Conservation (phyloP, 2,797 vertebrate species). For the Phalloptychus januarius region DNA sequence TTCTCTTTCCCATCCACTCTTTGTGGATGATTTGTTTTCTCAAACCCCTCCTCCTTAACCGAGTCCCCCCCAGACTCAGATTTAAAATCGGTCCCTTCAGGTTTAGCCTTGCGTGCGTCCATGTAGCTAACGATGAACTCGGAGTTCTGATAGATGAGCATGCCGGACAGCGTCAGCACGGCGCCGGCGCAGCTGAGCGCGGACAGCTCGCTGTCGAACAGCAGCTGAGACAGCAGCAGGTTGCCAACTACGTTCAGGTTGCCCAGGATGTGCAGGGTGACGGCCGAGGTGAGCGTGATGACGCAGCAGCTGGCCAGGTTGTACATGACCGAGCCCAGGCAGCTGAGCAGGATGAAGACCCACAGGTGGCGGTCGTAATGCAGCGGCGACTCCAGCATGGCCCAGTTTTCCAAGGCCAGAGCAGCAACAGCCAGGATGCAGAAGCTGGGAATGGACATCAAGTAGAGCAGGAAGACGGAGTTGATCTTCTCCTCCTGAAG, state of each 20-base stretch:
- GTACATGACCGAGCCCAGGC: constrained; percentile 94
- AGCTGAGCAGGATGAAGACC: constrained; percentile 93
- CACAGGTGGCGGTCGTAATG: constrained; percentile 86
- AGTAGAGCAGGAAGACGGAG: constrained; percentile 90
- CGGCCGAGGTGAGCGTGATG: constrained; percentile 94
- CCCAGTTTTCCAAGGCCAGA: constrained; percentile 86
- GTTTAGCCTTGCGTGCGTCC: constrained; percentile 66
- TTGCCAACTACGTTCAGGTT: constrained; percentile 94
- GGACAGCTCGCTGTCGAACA: constrained; percentile 89
- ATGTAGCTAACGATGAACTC: constrained; percentile 83
- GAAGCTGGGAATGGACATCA: constrained; percentile 96
- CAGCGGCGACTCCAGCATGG: constrained; percentile 79
- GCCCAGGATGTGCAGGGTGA: constrained; percentile 95
- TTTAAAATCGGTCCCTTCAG: constrained; percentile 16
- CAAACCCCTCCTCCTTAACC: constrained; percentile 8
- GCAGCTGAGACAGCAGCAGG: constrained; percentile 89
- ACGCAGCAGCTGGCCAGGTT: constrained; percentile 95
- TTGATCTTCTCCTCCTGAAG: constrained; percentile 94
- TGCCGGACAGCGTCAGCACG: constrained; percentile 87
- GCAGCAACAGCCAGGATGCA: constrained; percentile 90
- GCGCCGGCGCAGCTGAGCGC: constrained; percentile 89
- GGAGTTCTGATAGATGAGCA: constrained; percentile 94
- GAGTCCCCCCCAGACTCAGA: constrained; percentile 2
- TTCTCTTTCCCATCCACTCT: constrained; percentile 47
- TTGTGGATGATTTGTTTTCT: constrained; percentile 38